Evolutionary conservation across 1,140 invertebrate species (phyloP), one percentile per base, ranked within the genome.

Genomic region (Scaptomyza montana): DNA sequence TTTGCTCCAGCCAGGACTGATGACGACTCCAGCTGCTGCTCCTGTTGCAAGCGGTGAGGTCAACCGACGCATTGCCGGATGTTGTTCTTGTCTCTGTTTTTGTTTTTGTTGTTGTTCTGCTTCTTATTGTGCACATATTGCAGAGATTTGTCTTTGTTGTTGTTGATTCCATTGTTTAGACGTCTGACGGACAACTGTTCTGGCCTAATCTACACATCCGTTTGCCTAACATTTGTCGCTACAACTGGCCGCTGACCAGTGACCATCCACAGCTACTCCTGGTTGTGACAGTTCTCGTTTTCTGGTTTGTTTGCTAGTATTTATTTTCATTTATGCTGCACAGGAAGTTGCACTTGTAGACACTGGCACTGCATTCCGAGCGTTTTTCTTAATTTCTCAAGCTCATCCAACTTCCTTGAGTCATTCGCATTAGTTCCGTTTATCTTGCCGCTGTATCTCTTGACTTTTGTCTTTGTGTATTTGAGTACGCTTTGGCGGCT

Each of bases 131-230:
- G 64, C 82, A 87, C 82, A 86, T 87, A 82, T 89, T 86, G 70
- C 81, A 78, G 46, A 33, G 30, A 33, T 33, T 65, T 59, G 71
- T 72, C 78, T 65, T 74, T 74, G 19, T 43, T 33, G 39, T 49
- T 64, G 50, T 59, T 85, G 59, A 59, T 60, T 89, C 79, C 82
- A 87, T 87, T 82, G 82, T 87, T 87, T 77, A 77, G 79, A 67
- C 65, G 68, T 55, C 73, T 71, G 66, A 79, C 56, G 62, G 65
- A 74, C 66, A 72, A 82, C 76, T 77, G 74, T 67, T 77, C 49
- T 73, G 67, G 72, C 60, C 84, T 87, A 87, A 87, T 87, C 82
- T 87, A 76, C 84, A 89, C 82, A 87, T 87, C 82, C 80, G 80
- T 76, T 84, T 73, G 80, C 57, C 80, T 41, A 84, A 76, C 80